Base-by-base conservation (phyloP, 2,888 invertebrate genomes). In the Synergus laeviventris region DNA sequence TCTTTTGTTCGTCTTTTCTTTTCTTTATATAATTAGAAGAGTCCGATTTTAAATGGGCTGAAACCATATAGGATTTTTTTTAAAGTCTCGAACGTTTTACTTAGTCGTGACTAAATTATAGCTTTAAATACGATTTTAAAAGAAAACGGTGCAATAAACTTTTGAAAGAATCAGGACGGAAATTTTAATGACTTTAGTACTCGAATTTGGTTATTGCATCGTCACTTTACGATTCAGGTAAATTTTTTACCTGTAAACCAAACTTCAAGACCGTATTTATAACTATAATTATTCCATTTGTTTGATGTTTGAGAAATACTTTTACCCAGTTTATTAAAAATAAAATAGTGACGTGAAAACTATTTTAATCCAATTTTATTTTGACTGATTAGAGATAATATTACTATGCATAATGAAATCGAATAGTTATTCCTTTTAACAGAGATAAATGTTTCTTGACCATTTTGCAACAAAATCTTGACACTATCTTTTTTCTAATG, bases 381-480 rank as follows among this genome's bases (percentile, higher is more conserved):
- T n/a, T 14, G 42, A 42, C 14, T 12, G 14, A 42, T 3, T 14
- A 42, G 42, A 42, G 42, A 0, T 11, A 42, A 1, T 42, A 14
- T 14, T 42, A n/a, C n/a, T n/a, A n/a, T n/a, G n/a, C n/a, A n/a
- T n/a, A n/a, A n/a, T n/a, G n/a, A n/a, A n/a, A n/a, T n/a, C 31
- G 31, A 31, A 31, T 31, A 4, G 31, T 31, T 5, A 5, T 0
- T 59, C 5, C n/a, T 36, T 38, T 61, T 61, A 24, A 18, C 5
- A 39, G 14, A 39, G 38, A 61, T 62, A n/a, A 39, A 39, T 64
- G 12, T 11, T 64, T 21, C 3, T 45, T 66, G 21, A 66, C 66
- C 16, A 66, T 66, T 66, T 66, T 45, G 66, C 66, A 66, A 66
- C 16, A 66, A 66, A 66, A 66, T 66, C 12, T 21, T 45, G 3